These are phyloP conservation scores for Cheilosia urbana DNA, from an alignment of 2,888 invertebrate species.

Conservation along the genomic window DNA sequence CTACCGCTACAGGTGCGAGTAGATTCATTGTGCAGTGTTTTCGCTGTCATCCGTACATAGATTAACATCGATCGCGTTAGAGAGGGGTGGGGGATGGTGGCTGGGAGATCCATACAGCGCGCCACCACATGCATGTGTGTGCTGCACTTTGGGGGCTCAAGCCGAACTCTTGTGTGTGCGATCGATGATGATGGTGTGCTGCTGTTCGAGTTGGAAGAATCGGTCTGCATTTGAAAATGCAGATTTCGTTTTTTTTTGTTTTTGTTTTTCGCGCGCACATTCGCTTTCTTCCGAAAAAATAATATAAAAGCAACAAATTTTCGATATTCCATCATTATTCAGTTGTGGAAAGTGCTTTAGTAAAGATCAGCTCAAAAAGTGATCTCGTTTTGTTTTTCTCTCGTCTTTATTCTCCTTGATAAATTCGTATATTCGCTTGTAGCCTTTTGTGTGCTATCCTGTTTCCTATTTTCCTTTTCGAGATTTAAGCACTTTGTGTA, in stretches of 20 bases:
- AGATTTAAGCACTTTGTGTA: neutral
- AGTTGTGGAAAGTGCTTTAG: slow-evolving; percentile 83
- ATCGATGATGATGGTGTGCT: slow-evolving; percentile 13
- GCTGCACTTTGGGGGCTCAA: slow-evolving; percentile 21
- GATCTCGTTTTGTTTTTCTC: slow-evolving; percentile 65
- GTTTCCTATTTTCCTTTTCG: slow-evolving; percentile 36
- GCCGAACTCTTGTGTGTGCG: slow-evolving; percentile 21
- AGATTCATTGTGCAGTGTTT: slow-evolving; percentile 63
- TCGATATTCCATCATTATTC: slow-evolving; percentile 83
- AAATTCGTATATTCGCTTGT: slow-evolving; percentile 37
- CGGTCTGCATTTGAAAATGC: slow-evolving; percentile 71
- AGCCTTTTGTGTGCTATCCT: slow-evolving; percentile 41
- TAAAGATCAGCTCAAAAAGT: slow-evolving; percentile 79
- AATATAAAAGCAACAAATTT: slow-evolving; percentile 83
- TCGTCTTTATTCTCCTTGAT: slow-evolving; percentile 13
- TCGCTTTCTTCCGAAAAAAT: slow-evolving; percentile 83
- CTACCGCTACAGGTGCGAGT: slow-evolving; percentile 53
- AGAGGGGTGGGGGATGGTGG: slow-evolving; percentile 13
- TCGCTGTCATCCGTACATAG: slow-evolving; percentile 60
- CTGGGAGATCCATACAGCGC: slow-evolving; percentile 44
- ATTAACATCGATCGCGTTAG: slow-evolving; percentile 57
- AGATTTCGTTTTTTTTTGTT: slow-evolving; percentile 63
- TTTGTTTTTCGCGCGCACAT: slow-evolving; percentile 60
- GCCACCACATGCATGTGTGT: slow-evolving; percentile 25
- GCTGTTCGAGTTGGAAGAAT: slow-evolving; percentile 54